Percentiles rank a stretch among this genome's conserved stretches.
These are phyloP conservation scores for Halcyon malimbica DNA, from an alignment of 2,113 vertebrate species.

Conservation along the genomic window DNA sequence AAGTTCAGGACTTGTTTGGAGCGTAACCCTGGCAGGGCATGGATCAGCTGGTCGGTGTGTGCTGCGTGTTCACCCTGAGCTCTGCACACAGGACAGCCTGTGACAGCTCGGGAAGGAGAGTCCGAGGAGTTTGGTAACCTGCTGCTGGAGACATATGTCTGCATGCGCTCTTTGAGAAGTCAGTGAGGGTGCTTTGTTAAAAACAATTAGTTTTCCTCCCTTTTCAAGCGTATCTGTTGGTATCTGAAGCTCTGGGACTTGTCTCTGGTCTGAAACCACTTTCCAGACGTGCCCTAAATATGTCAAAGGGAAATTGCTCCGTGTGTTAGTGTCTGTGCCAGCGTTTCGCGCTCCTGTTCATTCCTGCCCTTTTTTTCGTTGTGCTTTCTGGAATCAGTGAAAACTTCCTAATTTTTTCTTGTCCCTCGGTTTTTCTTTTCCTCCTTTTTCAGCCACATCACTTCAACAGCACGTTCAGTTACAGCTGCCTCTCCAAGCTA, in stretches of 20 bases:
- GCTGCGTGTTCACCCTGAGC: fast-evolving
- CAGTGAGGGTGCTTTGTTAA: not conserved
- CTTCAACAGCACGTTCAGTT: not conserved
- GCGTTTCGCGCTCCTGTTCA: not conserved
- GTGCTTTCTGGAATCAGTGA: not conserved
- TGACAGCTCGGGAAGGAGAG: not conserved
- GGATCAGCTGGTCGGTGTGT: fast-evolving
- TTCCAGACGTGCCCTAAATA: not conserved
- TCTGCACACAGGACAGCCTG: fast-evolving
- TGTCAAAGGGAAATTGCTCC: fast-evolving
- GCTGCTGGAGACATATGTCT: not conserved
- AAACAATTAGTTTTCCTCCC: fast-evolving
- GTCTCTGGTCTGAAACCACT: not conserved
- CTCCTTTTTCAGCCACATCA: not conserved
- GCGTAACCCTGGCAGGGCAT: fast-evolving
- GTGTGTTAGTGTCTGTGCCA: fast-evolving
- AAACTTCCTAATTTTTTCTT: not conserved
- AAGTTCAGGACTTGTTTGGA: not conserved
- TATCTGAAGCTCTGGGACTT: not conserved
- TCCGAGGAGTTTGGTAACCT: too few relatives aligned
- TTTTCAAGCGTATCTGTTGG: fast-evolving
- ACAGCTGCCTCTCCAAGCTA: not conserved
- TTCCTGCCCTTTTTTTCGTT: fast-evolving
- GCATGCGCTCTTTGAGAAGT: fast-evolving
- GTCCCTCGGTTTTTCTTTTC: not conserved